Percentiles rank a stretch among this genome's conserved stretches.
These are phyloP conservation scores for Corbicula japonica DNA, from an alignment of 2,888 invertebrate species.

Conservation along the genomic window DNA sequence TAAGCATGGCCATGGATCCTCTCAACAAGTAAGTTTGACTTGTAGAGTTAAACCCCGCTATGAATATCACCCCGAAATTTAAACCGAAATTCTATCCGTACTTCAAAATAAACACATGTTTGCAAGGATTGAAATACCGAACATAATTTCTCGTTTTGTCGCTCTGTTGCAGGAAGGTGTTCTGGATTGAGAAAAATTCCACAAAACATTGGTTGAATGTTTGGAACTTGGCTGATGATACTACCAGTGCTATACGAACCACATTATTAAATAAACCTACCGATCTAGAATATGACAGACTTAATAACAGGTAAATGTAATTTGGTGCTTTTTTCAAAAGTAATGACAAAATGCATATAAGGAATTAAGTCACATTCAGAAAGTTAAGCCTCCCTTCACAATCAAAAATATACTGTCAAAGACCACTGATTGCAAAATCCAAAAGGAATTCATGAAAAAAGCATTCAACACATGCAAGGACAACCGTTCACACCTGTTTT, in stretches of 20 bases:
- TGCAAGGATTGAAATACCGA: neutral
- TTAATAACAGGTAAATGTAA: conserved; percentile 30
- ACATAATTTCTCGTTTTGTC: neutral
- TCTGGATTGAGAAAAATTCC: conserved; percentile 18
- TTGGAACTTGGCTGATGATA: neutral
- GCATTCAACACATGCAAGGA: too few species aligned
- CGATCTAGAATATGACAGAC: conserved; percentile 49
- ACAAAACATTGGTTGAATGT: neutral
- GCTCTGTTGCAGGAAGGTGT: conserved; percentile 32
- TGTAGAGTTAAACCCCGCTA: too few species aligned
- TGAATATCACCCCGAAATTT: too few species aligned
- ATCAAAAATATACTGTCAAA: too few species aligned
- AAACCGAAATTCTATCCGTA: neutral
- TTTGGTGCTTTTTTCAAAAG: neutral
- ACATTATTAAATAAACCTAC: conserved; percentile 27
- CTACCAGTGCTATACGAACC: neutral
- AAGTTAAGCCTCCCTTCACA: neutral
- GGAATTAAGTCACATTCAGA: neutral
- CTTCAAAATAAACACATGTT: neutral
- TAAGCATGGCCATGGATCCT: conserved; percentile 30
- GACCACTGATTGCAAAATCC: too few species aligned
- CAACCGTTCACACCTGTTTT: too few species aligned
- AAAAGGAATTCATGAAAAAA: too few species aligned
- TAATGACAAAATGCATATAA: neutral
- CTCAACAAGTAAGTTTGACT: conserved; percentile 20